Conservation (phyloP, 2,888 invertebrate species). For the Sphaeridia pumilis region DNA sequence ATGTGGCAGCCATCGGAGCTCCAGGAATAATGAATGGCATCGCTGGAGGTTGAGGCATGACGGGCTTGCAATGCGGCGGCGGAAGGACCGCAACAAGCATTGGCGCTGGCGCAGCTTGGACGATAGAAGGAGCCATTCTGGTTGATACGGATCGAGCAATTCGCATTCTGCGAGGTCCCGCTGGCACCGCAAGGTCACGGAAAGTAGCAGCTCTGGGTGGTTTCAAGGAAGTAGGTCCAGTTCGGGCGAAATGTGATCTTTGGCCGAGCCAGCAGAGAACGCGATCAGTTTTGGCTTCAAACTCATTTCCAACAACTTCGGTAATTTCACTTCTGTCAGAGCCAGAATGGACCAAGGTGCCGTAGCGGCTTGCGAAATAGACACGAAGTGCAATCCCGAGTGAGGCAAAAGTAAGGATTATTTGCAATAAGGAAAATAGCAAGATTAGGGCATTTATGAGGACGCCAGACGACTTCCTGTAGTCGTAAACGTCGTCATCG, state of each 20-base stretch:
- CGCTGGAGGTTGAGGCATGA: background rate
- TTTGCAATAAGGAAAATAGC: slow-evolving; percentile 24
- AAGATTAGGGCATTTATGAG: slow-evolving; percentile 28
- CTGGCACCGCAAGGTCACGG: background rate
- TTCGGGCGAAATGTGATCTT: slow-evolving; percentile 12
- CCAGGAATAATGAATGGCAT: background rate
- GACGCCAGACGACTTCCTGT: slow-evolving; percentile 24
- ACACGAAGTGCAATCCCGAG: slow-evolving; percentile 29
- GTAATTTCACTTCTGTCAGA: slow-evolving; percentile 30
- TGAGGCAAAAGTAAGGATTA: slow-evolving; percentile 28
- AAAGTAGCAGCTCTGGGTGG: background rate
- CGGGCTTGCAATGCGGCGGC: background rate
- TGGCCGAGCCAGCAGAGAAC: slow-evolving; percentile 30
- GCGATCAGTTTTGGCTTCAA: slow-evolving; percentile 31
- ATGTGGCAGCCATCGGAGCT: background rate
- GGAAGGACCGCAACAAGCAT: background rate
- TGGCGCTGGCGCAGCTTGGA: background rate
- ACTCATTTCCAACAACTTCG: slow-evolving; percentile 19
- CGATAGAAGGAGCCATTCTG: no score
- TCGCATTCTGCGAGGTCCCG: background rate
- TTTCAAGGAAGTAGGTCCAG: background rate
- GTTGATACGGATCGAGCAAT: background rate
- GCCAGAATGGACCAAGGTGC: slow-evolving; percentile 19
- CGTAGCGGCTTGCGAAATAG: slow-evolving; percentile 16
- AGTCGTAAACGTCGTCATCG: slow-evolving; percentile 24